These are phyloP conservation scores for Conus canariensis DNA, from an alignment of 2,888 invertebrate species.

Conservation along the genomic window DNA sequence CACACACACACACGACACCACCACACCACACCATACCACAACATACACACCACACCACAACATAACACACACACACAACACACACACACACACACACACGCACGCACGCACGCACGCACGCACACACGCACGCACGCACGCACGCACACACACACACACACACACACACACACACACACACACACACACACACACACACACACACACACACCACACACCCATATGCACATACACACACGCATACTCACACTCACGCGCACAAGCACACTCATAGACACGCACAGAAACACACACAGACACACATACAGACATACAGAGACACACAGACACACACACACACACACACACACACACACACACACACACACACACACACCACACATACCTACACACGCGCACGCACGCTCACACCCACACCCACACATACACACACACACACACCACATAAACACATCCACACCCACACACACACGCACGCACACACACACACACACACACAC, in stretches of 20 bases:
- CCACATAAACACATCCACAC: too few species aligned
- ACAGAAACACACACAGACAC: neutral
- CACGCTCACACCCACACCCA: too few species aligned
- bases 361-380: too few species aligned
- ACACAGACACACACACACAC: neutral
- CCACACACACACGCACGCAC: too few species aligned
- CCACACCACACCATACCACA: neutral
- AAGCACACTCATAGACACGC: neutral
- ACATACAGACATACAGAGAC: neutral
- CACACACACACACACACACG: neutral
- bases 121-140: neutral
- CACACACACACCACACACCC: slow-evolving; percentile 2
- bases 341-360: neutral
- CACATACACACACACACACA: too few species aligned
- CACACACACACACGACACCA: neutral
- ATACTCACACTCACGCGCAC: too few species aligned
- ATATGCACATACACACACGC: neutral
- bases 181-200: neutral
- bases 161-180: neutral
- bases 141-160: neutral
- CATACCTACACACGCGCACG: too few species aligned
- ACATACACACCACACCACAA: neutral
- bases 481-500: neutral
- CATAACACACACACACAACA: neutral
- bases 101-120: neutral